Evolutionary conservation across 2,888 invertebrate species (phyloP).

Genomic region (Flexamia atlantica): DNA sequence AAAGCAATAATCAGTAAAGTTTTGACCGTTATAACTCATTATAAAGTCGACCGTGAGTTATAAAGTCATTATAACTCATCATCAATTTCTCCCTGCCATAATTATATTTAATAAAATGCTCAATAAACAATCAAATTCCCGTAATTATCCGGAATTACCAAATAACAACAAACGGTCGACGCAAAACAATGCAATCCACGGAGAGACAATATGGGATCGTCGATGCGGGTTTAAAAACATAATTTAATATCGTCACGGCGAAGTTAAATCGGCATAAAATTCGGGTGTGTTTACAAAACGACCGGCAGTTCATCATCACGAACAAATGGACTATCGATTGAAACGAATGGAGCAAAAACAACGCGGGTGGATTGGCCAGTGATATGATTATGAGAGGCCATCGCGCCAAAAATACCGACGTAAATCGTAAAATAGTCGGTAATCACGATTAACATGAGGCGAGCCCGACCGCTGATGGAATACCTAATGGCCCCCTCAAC

Average conservation of each 20-base stretch:
- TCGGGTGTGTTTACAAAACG: conserved; percentile 47
- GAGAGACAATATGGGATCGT: background rate
- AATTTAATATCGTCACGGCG: conserved; percentile 8
- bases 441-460: conserved; percentile 19
- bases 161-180: background rate
- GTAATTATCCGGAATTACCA: background rate
- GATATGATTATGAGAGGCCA: conserved; percentile 42
- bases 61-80: too few relatives aligned
- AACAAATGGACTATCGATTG: conserved; percentile 52
- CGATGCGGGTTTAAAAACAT: background rate
- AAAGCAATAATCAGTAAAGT: too few relatives aligned
- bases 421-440: conserved; percentile 53
- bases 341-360: conserved; percentile 47
- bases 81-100: too few relatives aligned
- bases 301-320: conserved; percentile 25
- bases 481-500: background rate
- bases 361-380: conserved; percentile 16
- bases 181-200: background rate
- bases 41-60: too few relatives aligned
- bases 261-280: conserved; percentile 49
- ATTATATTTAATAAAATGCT: too few relatives aligned
- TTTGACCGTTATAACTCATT: too few relatives aligned
- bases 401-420: conserved; percentile 48
- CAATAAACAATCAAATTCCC: too few relatives aligned
- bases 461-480: background rate